A percentile compares a stretch with the other conserved stretches of the same genome.
phyloP scores from a whole-genome alignment of 2,797 vertebrate genomes.

The Phataginus tricuspis region DNA sequence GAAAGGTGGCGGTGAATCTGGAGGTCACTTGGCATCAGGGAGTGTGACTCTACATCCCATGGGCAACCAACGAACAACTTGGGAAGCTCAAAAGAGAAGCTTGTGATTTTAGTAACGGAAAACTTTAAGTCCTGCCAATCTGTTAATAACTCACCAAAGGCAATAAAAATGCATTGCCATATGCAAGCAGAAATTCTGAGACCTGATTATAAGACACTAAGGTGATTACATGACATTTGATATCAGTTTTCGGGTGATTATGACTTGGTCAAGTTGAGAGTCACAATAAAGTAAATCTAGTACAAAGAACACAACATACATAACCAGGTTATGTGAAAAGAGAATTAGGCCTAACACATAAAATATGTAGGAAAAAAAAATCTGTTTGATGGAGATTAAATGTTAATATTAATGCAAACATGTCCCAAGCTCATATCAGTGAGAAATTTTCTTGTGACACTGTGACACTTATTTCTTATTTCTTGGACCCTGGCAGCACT shows the following conservation, averaged over 20 bases:
- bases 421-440: neutral
- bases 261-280: constrained; percentile 29
- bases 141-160: constrained; percentile 79
- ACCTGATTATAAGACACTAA: constrained; percentile 74
- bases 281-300: constrained; percentile 47
- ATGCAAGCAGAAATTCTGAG: constrained; percentile 75
- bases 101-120: constrained; percentile 72
- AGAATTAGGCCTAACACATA: neutral
- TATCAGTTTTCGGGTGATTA: constrained; percentile 59
- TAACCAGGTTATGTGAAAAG: neutral
- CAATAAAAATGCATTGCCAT: constrained; percentile 73
- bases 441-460: neutral
- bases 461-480: neutral
- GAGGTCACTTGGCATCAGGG: constrained; percentile 71
- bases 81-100: constrained; percentile 73
- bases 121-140: constrained; percentile 78
- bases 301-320: neutral
- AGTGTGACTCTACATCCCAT: constrained; percentile 62
- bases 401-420: neutral
- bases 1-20: neutral
- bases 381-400: neutral
- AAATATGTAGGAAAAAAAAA: neutral
- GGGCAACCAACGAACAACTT: neutral
- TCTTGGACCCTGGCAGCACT: neutral
- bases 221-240: constrained; percentile 47